These are phyloP conservation scores for Cebus imitator DNA, from an alignment of 2,113 vertebrate species.

Conservation along the genomic window DNA sequence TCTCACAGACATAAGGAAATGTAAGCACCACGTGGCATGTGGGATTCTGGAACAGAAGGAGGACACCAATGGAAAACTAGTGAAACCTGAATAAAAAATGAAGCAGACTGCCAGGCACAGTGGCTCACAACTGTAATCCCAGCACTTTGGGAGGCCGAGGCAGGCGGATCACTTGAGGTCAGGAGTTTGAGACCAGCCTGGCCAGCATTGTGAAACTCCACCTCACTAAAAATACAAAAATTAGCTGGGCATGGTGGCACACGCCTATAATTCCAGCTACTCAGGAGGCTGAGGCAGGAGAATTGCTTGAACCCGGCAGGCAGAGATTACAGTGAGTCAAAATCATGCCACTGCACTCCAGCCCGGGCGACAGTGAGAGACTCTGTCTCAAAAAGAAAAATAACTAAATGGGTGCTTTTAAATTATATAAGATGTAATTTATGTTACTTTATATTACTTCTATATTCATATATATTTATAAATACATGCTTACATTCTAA, in stretches of 20 bases:
- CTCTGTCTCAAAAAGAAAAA: neutral
- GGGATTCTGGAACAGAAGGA: neutral
- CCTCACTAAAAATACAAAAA: neutral
- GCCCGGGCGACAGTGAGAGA: neutral
- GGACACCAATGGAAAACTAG: neutral
- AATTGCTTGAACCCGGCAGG: accelerated
- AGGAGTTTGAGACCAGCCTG: neutral
- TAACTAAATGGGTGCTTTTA: too few relatives aligned
- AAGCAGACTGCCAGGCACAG: neutral
- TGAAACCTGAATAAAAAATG: neutral
- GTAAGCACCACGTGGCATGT: neutral
- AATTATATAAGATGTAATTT: too few relatives aligned
- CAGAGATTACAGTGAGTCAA: accelerated
- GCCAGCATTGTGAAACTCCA: neutral
- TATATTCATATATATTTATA: neutral
- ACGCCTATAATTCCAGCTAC: neutral
- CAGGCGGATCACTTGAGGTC: neutral
- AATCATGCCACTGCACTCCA: neutral
- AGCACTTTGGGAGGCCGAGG: neutral
- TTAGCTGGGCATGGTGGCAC: neutral
- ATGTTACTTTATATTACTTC: neutral
- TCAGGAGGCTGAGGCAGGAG: neutral
- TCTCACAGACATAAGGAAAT: neutral
- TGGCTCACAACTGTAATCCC: neutral
- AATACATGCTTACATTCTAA: neutral